Evolutionary conservation across 2,797 vertebrate species (phyloP).

Genomic region (Poeciliopsis presidionis): DNA sequence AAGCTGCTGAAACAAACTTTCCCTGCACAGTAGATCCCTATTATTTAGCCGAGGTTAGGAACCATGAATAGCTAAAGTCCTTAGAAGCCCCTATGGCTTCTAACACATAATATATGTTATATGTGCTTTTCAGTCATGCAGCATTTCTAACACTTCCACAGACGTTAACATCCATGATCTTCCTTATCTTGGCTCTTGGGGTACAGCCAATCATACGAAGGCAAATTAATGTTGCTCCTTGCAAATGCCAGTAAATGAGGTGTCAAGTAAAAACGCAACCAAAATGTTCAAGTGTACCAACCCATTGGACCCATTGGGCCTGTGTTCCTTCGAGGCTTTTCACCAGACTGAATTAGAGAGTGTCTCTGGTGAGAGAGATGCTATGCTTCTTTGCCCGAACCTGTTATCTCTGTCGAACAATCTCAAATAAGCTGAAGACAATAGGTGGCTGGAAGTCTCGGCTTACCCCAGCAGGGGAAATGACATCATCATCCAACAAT

Average conservation of each 20-base stretch:
- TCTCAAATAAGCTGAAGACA: background rate
- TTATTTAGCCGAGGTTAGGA: background rate
- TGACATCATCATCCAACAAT: background rate
- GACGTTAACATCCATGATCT: background rate
- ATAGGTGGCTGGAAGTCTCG: background rate
- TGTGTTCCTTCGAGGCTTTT: background rate
- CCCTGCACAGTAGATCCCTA: background rate
- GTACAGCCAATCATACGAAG: background rate
- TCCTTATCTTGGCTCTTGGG: background rate
- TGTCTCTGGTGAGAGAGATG: background rate
- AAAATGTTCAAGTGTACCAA: background rate
- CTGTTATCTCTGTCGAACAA: background rate
- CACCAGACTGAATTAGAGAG: background rate
- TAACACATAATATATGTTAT: background rate
- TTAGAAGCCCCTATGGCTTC: background rate
- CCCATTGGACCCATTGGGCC: background rate
- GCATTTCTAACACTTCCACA: background rate
- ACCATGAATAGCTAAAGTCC: background rate
- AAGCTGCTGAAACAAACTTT: background rate
- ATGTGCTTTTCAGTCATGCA: background rate
- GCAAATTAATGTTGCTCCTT: background rate
- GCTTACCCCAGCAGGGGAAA: conserved; percentile 7
- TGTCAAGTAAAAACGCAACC: background rate
- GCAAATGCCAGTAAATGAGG: background rate
- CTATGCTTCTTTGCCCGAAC: background rate